A percentile compares a stretch with the other conserved stretches of the same genome.
These are phyloP conservation scores for Macrotrachela quadricornifera DNA, from an alignment of 1,140 invertebrate species.

Conservation along the genomic window DNA sequence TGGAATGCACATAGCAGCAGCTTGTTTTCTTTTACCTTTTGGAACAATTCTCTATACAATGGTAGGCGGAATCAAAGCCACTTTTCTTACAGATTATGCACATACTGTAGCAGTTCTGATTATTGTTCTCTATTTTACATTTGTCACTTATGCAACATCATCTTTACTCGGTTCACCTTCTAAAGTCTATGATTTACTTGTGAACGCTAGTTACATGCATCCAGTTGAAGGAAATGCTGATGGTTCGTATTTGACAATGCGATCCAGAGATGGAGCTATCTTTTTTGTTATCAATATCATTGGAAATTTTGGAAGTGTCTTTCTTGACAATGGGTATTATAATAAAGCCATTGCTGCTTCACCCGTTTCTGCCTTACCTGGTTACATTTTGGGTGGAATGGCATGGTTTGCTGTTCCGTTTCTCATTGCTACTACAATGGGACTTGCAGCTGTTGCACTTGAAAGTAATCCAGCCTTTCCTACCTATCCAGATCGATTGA, in stretches of 20 bases:
- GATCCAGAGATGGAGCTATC: conserved; percentile 21
- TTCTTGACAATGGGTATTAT: conserved; percentile 32
- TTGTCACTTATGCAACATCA: too few relatives aligned
- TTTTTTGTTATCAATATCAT: conserved; percentile 28
- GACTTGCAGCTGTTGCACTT: conserved; percentile 12
- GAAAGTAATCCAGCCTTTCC: too few relatives aligned
- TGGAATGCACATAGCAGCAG: too few relatives aligned
- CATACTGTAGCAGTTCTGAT: too few relatives aligned
- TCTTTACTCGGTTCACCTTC: neutral
- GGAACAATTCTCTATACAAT: too few relatives aligned
- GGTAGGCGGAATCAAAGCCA: too few relatives aligned
- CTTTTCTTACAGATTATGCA: too few relatives aligned
- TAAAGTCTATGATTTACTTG: neutral
- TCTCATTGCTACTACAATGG: conserved; percentile 27
- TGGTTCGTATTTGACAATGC: conserved; percentile 23
- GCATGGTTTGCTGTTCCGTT: conserved; percentile 32
- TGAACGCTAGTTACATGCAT: neutral
- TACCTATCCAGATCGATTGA: too few relatives aligned
- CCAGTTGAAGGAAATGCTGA: conserved; percentile 15
- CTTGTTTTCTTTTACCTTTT: too few relatives aligned
- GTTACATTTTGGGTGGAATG: conserved; percentile 26
- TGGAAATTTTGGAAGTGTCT: conserved; percentile 30
- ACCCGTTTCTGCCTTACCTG: conserved; percentile 19
- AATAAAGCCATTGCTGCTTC: conserved; percentile 12
- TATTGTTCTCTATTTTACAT: too few relatives aligned